These are phyloP conservation scores for Oegoconia quadripuncta DNA, from an alignment of 2,888 invertebrate species.

Conservation along the genomic window DNA sequence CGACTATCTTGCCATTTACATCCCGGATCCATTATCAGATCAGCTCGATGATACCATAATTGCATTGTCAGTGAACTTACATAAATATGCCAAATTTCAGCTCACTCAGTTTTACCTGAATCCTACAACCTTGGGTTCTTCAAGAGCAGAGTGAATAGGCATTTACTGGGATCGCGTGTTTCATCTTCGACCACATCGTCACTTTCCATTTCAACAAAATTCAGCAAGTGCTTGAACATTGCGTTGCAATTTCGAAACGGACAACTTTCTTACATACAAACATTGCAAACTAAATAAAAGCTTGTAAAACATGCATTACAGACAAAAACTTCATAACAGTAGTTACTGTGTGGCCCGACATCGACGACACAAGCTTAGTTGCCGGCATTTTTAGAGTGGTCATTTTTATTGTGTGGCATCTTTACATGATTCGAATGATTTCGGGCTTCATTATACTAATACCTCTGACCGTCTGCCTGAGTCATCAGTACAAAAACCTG, in stretches of 20 bases:
- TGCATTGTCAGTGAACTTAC: too few species aligned
- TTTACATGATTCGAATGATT: constrained; percentile 25
- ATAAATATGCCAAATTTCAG: too few species aligned
- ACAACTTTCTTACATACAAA: background rate
- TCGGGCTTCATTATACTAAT: constrained; percentile 27
- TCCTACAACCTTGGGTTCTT: too few species aligned
- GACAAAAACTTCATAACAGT: constrained; percentile 35
- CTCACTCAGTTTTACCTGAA: too few species aligned
- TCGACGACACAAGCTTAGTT: constrained; percentile 27
- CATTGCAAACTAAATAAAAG: background rate
- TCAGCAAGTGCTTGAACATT: too few species aligned
- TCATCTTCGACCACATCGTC: too few species aligned
- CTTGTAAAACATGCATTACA: constrained; percentile 12
- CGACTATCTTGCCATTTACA: too few species aligned
- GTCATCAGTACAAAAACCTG: constrained; percentile 44
- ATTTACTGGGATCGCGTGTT: too few species aligned
- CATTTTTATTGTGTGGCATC: constrained; percentile 32
- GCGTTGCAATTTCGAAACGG: background rate
- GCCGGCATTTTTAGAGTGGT: constrained; percentile 25
- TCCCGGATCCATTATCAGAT: too few species aligned
- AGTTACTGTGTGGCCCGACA: constrained; percentile 38
- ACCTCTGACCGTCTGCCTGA: constrained; percentile 28
- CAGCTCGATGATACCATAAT: too few species aligned
- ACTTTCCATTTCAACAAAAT: too few species aligned
- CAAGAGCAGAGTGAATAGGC: too few species aligned